These are phyloP conservation scores for Aleiodes testaceus DNA, from an alignment of 2,888 invertebrate genomes.

Conservation along the genomic window DNA sequence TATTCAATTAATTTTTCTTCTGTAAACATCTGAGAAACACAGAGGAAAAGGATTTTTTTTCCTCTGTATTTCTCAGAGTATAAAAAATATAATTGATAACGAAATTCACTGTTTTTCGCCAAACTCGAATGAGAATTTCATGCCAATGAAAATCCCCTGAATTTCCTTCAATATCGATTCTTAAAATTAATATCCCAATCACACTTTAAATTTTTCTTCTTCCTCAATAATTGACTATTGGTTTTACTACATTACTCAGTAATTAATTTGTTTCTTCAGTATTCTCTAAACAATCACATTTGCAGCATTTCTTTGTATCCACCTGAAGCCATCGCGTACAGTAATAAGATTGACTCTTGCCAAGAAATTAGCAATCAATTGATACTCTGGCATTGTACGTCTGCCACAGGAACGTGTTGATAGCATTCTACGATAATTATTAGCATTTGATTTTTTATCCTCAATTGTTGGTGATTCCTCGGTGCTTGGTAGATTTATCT, in stretches of 20 bases:
- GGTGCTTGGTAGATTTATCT: constrained; percentile 49
- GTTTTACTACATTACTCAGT: constrained; percentile 7
- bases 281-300: constrained; percentile 7
- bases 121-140: constrained; percentile 37
- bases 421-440: constrained; percentile 53
- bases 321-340: constrained; percentile 78
- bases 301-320: constrained; percentile 76
- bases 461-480: constrained; percentile 43
- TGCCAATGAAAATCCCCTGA: constrained; percentile 6
- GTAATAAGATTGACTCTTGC: constrained; percentile 78
- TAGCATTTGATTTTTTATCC: constrained; percentile 30
- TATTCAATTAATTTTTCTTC: constrained; percentile 22
- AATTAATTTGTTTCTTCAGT: background rate
- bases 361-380: constrained; percentile 82
- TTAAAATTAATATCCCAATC: background rate
- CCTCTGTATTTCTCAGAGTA: constrained; percentile 57
- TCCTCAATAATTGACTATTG: constrained; percentile 3
- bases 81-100: constrained; percentile 61
- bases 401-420: constrained; percentile 72
- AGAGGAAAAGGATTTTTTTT: background rate
- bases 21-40: constrained; percentile 27
- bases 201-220: background rate
- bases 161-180: background rate
- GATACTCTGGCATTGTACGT: constrained; percentile 82
- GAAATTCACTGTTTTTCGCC: constrained; percentile 30